Percentiles rank a stretch among this genome's conserved stretches.
Evolutionary conservation across 2,888 invertebrate genomes (phyloP).

Genomic region (Polymixis lichenea): DNA sequence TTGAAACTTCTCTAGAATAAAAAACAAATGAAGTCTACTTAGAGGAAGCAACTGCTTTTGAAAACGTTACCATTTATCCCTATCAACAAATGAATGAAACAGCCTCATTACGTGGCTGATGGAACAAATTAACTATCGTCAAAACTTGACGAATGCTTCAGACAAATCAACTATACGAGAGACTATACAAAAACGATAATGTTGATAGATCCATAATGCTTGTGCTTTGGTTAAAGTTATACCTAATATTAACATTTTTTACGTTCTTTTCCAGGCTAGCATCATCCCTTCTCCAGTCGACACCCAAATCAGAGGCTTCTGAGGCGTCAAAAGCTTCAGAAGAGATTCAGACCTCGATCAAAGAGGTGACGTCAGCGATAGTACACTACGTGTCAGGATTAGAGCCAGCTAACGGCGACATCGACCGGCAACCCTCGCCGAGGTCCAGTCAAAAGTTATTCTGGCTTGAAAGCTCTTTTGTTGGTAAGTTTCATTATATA

Average conservation of each 20-base stretch:
- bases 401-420: slow-evolving; percentile 91
- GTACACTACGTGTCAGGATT: slow-evolving; percentile 96
- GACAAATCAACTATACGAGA: not conserved
- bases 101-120: not conserved
- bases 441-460: slow-evolving; percentile 93
- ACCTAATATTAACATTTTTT: not conserved
- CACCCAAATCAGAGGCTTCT: slow-evolving; percentile 78
- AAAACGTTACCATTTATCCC: not conserved
- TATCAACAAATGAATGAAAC: not conserved
- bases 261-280: slow-evolving; percentile 89
- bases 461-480: slow-evolving; percentile 98
- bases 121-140: not conserved
- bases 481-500: slow-evolving; percentile 77
- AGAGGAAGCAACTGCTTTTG: not conserved
- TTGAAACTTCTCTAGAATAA: not conserved
- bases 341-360: slow-evolving; percentile 96
- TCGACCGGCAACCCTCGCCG: slow-evolving; percentile 88
- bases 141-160: not conserved
- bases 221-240: not conserved
- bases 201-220: not conserved
- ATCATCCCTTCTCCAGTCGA: slow-evolving; percentile 91
- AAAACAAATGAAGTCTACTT: not conserved
- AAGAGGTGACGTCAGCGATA: slow-evolving; percentile 97
- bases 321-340: slow-evolving; percentile 88
- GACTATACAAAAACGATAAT: not conserved